phyloP scores from a whole-genome alignment of 2,113 vertebrate genomes.

The Mirza zaza region DNA sequence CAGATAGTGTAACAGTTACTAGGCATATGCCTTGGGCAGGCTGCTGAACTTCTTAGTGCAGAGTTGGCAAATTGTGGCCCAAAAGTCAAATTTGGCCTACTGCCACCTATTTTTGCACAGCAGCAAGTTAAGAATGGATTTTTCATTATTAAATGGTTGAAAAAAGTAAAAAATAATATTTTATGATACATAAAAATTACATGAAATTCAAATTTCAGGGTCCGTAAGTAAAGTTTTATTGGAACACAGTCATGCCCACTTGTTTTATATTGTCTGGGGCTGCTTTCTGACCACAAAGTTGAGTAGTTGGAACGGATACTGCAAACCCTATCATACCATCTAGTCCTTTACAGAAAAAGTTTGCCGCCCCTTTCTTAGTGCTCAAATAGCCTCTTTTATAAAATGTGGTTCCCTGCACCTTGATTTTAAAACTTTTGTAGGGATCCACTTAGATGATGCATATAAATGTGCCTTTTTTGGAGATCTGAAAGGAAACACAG shows the following conservation, averaged over 20 bases:
- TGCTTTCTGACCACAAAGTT: not conserved
- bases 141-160: not conserved
- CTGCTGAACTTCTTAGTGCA: not conserved
- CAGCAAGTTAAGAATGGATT: not conserved
- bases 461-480: not conserved
- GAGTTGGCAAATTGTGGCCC: not conserved
- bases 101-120: not conserved
- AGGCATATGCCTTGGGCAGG: not conserved
- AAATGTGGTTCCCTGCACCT: not conserved
- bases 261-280: not conserved
- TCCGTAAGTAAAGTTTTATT: not conserved
- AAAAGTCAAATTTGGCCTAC: not conserved
- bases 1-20: not conserved
- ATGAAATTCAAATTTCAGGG: not conserved
- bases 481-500: not conserved
- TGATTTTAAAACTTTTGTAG: not conserved
- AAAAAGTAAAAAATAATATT: not conserved
- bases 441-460: not conserved
- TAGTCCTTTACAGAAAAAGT: not conserved
- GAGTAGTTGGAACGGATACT: not conserved
- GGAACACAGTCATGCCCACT: not conserved
- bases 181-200: not conserved
- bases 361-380: not conserved
- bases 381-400: not conserved
- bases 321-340: not conserved